Evolutionary conservation across 1,140 invertebrate genomes (phyloP).

Genomic region (Drosophila quadrilineata): DNA sequence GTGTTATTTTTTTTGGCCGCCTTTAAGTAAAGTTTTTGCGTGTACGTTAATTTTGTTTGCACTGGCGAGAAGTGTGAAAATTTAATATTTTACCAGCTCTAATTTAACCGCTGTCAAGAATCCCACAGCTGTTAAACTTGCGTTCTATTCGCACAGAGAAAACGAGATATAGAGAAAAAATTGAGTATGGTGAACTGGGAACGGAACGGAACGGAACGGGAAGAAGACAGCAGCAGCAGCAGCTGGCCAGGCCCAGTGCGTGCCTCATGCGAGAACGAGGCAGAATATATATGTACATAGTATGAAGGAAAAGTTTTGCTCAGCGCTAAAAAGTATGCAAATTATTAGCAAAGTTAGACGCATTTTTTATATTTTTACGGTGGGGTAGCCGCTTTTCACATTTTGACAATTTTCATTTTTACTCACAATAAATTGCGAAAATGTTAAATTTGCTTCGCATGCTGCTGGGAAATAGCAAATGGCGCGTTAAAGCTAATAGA

Average conservation of each 20-base stretch:
- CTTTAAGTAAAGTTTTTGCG: slow-evolving; percentile 69
- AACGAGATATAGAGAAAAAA: too few species aligned
- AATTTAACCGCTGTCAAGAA: slow-evolving; percentile 48
- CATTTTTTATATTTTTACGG: too few species aligned
- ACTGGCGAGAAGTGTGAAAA: slow-evolving; percentile 66
- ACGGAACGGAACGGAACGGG: not conserved
- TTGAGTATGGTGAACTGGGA: too few species aligned
- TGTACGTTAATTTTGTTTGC: slow-evolving; percentile 71
- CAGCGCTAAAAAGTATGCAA: slow-evolving; percentile 71
- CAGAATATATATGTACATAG: slow-evolving; percentile 1
- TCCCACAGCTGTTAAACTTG: slow-evolving; percentile 5
- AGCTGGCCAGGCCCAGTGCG: slow-evolving; percentile 32
- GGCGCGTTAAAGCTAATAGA: not conserved
- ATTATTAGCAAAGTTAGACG: slow-evolving; percentile 72
- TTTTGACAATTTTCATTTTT: slow-evolving; percentile 57
- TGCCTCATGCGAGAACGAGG: slow-evolving; percentile 12
- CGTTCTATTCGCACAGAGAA: too few species aligned
- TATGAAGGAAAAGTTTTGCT: slow-evolving; percentile 41
- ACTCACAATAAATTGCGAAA: slow-evolving; percentile 48
- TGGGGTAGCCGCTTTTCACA: slow-evolving; percentile 28
- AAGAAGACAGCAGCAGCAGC: slow-evolving; percentile 17
- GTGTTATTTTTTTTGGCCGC: slow-evolving; percentile 49
- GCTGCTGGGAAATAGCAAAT: slow-evolving; percentile 10
- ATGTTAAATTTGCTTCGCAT: slow-evolving; percentile 3
- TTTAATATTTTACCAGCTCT: slow-evolving; percentile 60